A percentile compares a stretch with the other conserved stretches of the same genome.
Evolutionary conservation across 2,113 vertebrate species (phyloP).

Genomic region (Sebastes fasciatus): DNA sequence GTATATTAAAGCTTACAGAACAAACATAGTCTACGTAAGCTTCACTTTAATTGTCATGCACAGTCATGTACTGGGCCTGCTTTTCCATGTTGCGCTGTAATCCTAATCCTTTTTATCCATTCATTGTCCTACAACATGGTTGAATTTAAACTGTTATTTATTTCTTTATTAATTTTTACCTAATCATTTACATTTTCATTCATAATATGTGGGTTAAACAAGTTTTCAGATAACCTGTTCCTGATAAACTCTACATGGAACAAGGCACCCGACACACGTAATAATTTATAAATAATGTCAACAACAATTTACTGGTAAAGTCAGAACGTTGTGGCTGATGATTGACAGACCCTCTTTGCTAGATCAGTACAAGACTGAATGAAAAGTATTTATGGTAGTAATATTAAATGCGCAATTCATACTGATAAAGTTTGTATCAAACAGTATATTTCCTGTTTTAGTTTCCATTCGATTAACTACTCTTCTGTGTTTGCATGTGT

Average conservation of each 20-base stretch:
- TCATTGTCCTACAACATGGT: constrained; percentile 17
- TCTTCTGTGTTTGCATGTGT: constrained; percentile 58
- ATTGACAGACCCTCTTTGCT: constrained; percentile 24
- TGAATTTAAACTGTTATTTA: constrained; percentile 17
- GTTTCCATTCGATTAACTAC: constrained; percentile 17
- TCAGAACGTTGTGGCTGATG: constrained; percentile 10
- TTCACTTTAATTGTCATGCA: constrained; percentile 17
- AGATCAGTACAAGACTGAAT: neutral
- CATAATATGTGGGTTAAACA: neutral
- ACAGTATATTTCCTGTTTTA: constrained; percentile 28
- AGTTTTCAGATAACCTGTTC: neutral
- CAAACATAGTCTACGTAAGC: constrained; percentile 12
- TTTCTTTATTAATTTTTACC: neutral
- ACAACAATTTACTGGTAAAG: constrained; percentile 19
- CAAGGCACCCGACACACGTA: neutral
- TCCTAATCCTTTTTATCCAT: constrained; percentile 46
- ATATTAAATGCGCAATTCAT: constrained; percentile 9
- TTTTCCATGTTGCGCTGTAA: constrained; percentile 38
- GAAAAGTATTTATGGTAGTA: neutral
- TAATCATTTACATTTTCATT: constrained; percentile 18
- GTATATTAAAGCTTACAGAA: constrained; percentile 11
- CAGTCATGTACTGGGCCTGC: constrained; percentile 21
- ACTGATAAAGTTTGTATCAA: neutral
- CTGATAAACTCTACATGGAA: neutral
- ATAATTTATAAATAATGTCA: constrained; percentile 13